Evolutionary conservation across 2,113 vertebrate genomes (phyloP).

Genomic region (Phrynosoma platyrhinos): DNA sequence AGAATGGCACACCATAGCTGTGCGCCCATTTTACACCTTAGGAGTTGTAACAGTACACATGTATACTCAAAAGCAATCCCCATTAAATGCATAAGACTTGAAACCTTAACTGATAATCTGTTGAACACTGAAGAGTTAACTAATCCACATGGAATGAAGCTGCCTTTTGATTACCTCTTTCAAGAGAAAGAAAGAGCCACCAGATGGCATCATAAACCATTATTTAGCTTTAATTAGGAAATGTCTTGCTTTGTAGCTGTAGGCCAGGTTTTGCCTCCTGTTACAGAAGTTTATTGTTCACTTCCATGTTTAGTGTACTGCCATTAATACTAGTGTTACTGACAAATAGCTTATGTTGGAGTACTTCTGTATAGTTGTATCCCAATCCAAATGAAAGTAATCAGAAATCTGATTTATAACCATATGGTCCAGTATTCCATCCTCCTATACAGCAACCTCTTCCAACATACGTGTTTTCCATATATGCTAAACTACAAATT

Average conservation of each 20-base stretch:
- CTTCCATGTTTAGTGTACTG: background rate
- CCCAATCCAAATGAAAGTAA: background rate
- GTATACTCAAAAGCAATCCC: background rate
- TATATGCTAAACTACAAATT: background rate
- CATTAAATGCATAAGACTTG: background rate
- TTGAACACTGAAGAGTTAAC: background rate
- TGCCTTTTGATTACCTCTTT: background rate
- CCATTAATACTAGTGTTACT: background rate
- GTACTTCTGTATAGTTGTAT: background rate
- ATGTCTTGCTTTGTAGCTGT: background rate
- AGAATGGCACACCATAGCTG: background rate
- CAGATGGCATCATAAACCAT: slow-evolving; percentile 28
- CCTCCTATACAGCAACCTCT: rapidly evolving
- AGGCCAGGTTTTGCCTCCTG: background rate
- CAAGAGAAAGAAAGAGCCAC: slow-evolving; percentile 5
- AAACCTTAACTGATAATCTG: background rate
- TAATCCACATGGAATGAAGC: background rate
- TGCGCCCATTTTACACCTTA: background rate
- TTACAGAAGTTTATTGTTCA: background rate
- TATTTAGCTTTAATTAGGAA: background rate
- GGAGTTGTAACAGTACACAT: background rate
- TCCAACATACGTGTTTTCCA: background rate
- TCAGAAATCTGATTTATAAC: background rate
- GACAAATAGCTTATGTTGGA: background rate
- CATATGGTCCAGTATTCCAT: rapidly evolving